These are phyloP conservation scores for Trissoscelio sp. DNA, from an alignment of 2,888 invertebrate genomes.

Conservation along the genomic window DNA sequence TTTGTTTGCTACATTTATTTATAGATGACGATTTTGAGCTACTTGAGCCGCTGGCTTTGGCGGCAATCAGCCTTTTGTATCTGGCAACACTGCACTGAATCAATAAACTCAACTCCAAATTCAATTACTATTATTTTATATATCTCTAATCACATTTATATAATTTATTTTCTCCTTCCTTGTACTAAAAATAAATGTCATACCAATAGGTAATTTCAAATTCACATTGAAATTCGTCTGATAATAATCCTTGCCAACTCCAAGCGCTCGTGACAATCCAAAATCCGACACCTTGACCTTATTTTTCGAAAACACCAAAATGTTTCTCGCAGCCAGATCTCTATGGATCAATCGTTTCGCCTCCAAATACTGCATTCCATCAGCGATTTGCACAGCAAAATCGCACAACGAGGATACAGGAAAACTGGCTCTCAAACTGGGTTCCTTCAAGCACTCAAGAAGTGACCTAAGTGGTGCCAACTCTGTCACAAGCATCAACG, in stretches of 20 bases:
- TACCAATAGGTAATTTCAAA: constrained; percentile 94
- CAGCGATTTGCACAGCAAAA: constrained; percentile 97
- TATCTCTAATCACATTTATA: no score
- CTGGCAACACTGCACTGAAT: no score
- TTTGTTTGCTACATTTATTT: no score
- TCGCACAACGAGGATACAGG: constrained; percentile 96
- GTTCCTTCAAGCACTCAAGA: constrained; percentile 97
- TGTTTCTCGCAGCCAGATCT: constrained; percentile 98
- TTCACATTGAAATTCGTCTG: constrained; percentile 99
- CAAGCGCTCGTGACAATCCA: constrained; percentile 96
- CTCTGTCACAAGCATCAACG: constrained; percentile 93
- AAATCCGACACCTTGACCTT: constrained; percentile 99
- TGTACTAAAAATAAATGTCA: no score
- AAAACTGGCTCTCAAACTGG: constrained; percentile 94
- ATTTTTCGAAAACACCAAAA: constrained; percentile 97
- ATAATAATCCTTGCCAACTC: constrained; percentile 99
- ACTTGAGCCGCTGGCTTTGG: no score
- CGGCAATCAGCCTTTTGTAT: no score
- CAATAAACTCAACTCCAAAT: no score
- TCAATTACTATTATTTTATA: no score
- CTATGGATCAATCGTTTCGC: constrained; percentile 98
- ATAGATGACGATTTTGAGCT: no score
- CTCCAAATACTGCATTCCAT: constrained; percentile 99
- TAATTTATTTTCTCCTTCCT: no score
- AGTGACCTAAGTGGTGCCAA: constrained; percentile 97